Conservation (phyloP, 2,113 vertebrate genomes). For the Nipponia nippon region DNA sequence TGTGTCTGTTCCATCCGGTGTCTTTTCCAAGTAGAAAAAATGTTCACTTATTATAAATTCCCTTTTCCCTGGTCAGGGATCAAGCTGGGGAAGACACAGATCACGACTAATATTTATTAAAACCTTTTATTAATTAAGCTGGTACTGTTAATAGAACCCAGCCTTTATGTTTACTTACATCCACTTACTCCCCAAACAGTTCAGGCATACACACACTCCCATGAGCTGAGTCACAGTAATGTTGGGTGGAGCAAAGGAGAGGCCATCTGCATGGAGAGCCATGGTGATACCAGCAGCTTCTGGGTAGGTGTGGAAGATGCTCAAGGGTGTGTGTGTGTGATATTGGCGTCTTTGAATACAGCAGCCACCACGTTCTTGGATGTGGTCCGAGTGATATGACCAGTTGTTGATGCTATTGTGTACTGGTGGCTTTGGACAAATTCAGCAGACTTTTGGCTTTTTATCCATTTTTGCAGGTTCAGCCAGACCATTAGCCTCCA, state of each 20-base stretch:
- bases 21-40: not conserved
- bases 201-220: fast-evolving
- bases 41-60: not conserved
- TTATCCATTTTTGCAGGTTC: not conserved
- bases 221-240: fast-evolving
- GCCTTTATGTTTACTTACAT: not conserved
- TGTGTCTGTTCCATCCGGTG: not conserved
- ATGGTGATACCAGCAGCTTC: not conserved
- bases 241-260: not conserved
- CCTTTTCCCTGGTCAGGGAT: not conserved
- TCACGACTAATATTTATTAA: not conserved
- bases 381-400: fast-evolving
- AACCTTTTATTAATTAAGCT: not conserved
- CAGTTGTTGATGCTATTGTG: fast-evolving
- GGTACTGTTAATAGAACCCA: not conserved
- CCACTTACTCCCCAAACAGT: not conserved
- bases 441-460: not conserved
- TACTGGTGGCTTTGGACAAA: not conserved
- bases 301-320: not conserved
- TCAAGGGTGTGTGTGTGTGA: too few species aligned
- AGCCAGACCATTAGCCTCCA: not conserved
- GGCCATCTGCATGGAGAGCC: not conserved
- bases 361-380: not conserved
- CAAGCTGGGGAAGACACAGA: not conserved
- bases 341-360: fast-evolving